Base-by-base conservation (phyloP, 2,113 vertebrate species). In the Osmerus eperlanus region DNA sequence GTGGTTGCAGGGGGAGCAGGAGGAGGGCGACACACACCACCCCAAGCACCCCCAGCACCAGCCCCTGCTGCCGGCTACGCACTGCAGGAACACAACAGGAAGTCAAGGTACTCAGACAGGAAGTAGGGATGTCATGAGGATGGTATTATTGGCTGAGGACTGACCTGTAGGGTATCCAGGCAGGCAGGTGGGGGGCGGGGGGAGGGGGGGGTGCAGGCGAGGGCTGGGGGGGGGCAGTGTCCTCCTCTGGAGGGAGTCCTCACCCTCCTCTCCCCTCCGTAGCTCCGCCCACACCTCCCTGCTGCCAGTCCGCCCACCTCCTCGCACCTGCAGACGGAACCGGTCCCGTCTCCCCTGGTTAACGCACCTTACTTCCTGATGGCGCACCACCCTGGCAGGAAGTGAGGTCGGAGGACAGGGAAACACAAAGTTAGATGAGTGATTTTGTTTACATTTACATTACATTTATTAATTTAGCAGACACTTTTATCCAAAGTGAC, bases 321-420 rank as follows among this genome's bases (percentile, higher is more conserved):
- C 86, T 53, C 73, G 86, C 13, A 92, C 83, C 36, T 91, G 88
- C 74, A 92, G 78, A 18, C 88, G 83, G 74, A 92, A 91, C 13
- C 85, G 81, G 69, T 91, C 88, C 58, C 79, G 78, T 67, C 84
- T 60, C 4, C 86, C 85, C 74, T 81, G 84, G 66, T 87, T 83
- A 25, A 68, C 76, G 60, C 81, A 72, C 58, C 79, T 76, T 53
- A 86, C 80, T 25, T 90, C 85, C 75, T 82, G 72, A 16, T 90
- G 89, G 64, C 89, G 86, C 59, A 89, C 88, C 52, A 90, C 88
- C 70, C 90, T 90, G 76, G 18, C 66, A 15, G 64, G 59, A 81
- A 28, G 29, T 32, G 29, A 28, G n/a, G 59, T 61, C 14, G 56
- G 25, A 19, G 4, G 51, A 58, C 29, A 25, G 16, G 56, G 6